These are phyloP conservation scores for Drosophila biarmipes DNA, from an alignment of 1,140 invertebrate genomes.

Conservation along the genomic window DNA sequence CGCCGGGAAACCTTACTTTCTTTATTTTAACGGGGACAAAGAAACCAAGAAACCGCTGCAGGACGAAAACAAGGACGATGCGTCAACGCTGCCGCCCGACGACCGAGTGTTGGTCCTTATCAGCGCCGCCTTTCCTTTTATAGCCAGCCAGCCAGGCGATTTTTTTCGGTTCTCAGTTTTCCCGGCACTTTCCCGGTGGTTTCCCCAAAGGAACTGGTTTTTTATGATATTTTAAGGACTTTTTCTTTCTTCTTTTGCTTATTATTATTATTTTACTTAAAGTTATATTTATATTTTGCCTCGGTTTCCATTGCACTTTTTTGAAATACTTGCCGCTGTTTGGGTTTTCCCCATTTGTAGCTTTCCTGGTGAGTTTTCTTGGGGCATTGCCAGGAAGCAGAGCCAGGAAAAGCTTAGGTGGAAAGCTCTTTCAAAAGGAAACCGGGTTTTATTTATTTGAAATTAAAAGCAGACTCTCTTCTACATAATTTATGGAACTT, in stretches of 20 bases:
- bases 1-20: constrained; percentile 51
- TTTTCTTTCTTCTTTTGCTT: neutral
- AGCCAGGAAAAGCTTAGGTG: constrained; percentile 1
- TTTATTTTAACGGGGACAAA: constrained; percentile 13
- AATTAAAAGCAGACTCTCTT: neutral
- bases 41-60: constrained; percentile 49
- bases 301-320: constrained; percentile 1
- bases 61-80: constrained; percentile 56
- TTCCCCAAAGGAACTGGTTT: neutral
- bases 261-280: neutral
- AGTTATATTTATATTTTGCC: neutral
- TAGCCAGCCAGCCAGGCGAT: constrained; percentile 45
- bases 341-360: neutral
- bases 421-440: constrained; percentile 18
- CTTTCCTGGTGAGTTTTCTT: constrained; percentile 21
- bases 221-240: neutral
- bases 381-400: constrained; percentile 11
- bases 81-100: constrained; percentile 76
- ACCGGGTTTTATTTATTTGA: neutral
- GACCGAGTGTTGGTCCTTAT: constrained; percentile 82
- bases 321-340: constrained; percentile 39
- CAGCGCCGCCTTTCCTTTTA: constrained; percentile 82
- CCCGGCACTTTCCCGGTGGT: neutral
- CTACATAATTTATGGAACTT: neutral
- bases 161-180: neutral